Conservation (phyloP, 2,888 invertebrate species). For the Diarsia brunnea region DNA sequence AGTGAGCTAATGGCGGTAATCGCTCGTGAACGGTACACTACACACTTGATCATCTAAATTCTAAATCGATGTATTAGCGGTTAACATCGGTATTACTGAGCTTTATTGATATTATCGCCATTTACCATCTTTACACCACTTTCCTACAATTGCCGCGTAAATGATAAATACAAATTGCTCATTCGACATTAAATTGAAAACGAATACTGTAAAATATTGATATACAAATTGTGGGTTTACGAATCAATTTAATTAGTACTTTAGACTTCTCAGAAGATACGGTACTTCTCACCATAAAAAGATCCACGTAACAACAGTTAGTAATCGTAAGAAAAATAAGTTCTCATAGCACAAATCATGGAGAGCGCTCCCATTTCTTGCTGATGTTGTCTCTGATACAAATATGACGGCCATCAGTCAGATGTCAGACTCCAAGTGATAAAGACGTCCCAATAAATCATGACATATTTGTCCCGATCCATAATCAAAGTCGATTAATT, state of each 20-base stretch:
- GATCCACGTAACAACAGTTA: slow-evolving; percentile 27
- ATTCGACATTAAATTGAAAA: not conserved
- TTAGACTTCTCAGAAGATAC: slow-evolving; percentile 39
- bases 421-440: slow-evolving; percentile 61
- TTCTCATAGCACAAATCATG: slow-evolving; percentile 62
- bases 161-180: not conserved
- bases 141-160: slow-evolving; percentile 22
- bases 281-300: slow-evolving; percentile 26
- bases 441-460: slow-evolving; percentile 65
- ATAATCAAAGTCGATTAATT: slow-evolving; percentile 52
- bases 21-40: slow-evolving; percentile 51
- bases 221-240: slow-evolving; percentile 3
- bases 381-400: slow-evolving; percentile 40
- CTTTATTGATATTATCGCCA: slow-evolving; percentile 52
- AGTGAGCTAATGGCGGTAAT: slow-evolving; percentile 55
- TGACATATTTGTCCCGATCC: slow-evolving; percentile 61
- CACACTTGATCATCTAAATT: slow-evolving; percentile 54
- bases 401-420: slow-evolving; percentile 55
- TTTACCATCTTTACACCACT: slow-evolving; percentile 35
- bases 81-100: slow-evolving; percentile 28
- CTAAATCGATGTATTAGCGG: slow-evolving; percentile 49
- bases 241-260: slow-evolving; percentile 31
- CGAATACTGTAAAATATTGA: slow-evolving; percentile 2
- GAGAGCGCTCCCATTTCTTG: slow-evolving; percentile 42
- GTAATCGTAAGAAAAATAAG: slow-evolving; percentile 49